Percentiles rank a stretch among this genome's conserved stretches.
Conservation (phyloP, 2,797 vertebrate species). For the Phrynocephalus guinanensis region DNA sequence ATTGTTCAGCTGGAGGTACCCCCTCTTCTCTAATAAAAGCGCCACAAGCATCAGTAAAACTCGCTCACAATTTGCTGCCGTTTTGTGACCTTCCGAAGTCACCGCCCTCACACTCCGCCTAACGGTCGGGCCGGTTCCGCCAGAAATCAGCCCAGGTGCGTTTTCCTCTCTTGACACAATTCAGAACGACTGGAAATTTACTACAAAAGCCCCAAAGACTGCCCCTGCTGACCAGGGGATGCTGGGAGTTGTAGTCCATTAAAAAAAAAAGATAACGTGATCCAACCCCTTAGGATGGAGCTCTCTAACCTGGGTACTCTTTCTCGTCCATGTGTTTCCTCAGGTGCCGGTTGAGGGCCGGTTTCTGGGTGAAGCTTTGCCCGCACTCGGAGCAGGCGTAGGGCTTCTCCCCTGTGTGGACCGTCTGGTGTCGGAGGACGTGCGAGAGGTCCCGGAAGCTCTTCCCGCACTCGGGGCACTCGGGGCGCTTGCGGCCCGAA, state of each 20-base stretch:
- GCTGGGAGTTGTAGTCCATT: background rate
- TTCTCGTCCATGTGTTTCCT: slow-evolving; percentile 14
- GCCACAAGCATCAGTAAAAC: too few relatives aligned
- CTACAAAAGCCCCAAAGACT: too few relatives aligned
- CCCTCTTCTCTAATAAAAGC: too few relatives aligned
- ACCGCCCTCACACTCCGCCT: too few relatives aligned
- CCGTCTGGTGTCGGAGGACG: slow-evolving; percentile 41
- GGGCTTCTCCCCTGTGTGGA: slow-evolving; percentile 48
- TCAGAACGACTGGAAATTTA: too few relatives aligned
- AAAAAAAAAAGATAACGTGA: background rate
- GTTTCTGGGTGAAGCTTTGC: slow-evolving; percentile 35
- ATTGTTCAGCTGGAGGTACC: too few relatives aligned
- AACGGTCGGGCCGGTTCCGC: too few relatives aligned
- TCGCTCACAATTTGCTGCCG: too few relatives aligned
- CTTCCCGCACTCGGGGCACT: slow-evolving; percentile 43
- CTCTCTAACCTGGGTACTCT: background rate
- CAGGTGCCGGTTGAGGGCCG: slow-evolving; percentile 22
- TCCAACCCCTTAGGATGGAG: background rate
- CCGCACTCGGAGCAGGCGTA: slow-evolving; percentile 42
- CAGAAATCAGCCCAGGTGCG: too few relatives aligned
- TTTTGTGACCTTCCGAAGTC: too few relatives aligned
- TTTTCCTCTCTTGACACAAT: too few relatives aligned
- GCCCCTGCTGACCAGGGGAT: background rate
- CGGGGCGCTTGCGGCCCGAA: background rate
- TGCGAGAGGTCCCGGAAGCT: slow-evolving; percentile 39